Percentiles rank a stretch among this genome's conserved stretches.
phyloP scores from a whole-genome alignment of 1,140 invertebrate species.

The Drosophila takahashii region DNA sequence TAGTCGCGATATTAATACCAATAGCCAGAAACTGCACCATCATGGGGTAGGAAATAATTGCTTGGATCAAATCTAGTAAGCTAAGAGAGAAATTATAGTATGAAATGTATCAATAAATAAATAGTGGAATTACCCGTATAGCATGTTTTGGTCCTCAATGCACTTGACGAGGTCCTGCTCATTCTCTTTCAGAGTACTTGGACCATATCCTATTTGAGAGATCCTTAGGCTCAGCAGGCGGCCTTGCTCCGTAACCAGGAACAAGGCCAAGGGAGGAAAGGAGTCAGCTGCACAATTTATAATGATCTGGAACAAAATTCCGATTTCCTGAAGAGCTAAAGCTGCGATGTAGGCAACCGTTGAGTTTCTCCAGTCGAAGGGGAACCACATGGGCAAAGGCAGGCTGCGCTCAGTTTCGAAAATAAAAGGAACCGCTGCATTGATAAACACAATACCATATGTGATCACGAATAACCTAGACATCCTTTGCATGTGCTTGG shows the following conservation, averaged over 20 bases:
- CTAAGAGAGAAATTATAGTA: conserved; percentile 13
- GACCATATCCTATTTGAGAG: conserved; percentile 46
- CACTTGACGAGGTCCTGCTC: conserved; percentile 49
- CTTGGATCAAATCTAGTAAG: conserved; percentile 34
- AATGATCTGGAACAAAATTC: conserved; percentile 30
- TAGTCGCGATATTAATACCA: conserved; percentile 50
- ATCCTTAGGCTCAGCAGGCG: conserved; percentile 56
- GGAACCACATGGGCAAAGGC: conserved; percentile 65
- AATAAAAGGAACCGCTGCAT: conserved; percentile 18
- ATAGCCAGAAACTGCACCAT: conserved; percentile 68
- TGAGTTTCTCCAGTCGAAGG: conserved; percentile 60
- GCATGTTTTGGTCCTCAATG: conserved; percentile 58
- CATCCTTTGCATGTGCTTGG: conserved; percentile 15
- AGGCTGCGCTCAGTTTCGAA: conserved; percentile 34
- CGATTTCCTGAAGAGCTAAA: conserved; percentile 46
- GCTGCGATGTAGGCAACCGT: conserved; percentile 27
- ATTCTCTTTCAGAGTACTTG: conserved; percentile 13
- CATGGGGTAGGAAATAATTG: conserved; percentile 62
- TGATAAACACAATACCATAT: conserved; percentile 12
- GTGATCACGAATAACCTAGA: conserved; percentile 31
- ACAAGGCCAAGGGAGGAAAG: conserved; percentile 56
- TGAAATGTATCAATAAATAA: neutral
- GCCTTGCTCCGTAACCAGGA: conserved; percentile 57
- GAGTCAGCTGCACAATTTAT: conserved; percentile 61
- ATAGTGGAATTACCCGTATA: conserved; percentile 43